Evolutionary conservation across 2,113 vertebrate genomes (phyloP).

Genomic region (Heterotis niloticus): DNA sequence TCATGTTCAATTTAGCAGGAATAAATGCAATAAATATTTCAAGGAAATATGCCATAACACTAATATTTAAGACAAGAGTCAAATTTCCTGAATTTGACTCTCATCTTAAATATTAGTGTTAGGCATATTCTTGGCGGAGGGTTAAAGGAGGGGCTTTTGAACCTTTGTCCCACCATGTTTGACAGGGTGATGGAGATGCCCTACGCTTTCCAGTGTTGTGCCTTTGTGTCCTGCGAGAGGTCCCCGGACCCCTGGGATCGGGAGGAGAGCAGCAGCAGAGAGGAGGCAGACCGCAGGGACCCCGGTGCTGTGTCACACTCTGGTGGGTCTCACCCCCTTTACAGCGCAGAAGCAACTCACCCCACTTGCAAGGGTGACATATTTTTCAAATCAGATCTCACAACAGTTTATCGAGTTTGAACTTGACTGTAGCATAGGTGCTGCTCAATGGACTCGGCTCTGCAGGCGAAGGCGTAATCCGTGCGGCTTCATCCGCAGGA

Average conservation of each 20-base stretch:
- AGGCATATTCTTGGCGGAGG: no score
- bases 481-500: background rate
- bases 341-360: no score
- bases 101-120: no score
- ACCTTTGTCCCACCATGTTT: slow-evolving; percentile 35
- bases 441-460: background rate
- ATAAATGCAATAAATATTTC: background rate
- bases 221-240: slow-evolving; percentile 79
- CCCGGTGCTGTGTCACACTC: slow-evolving; percentile 61
- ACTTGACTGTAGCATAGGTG: slow-evolving; percentile 1
- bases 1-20: background rate
- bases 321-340: slow-evolving; percentile 55
- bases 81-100: background rate
- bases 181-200: slow-evolving; percentile 88
- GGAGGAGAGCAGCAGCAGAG: slow-evolving; percentile 65
- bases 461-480: background rate
- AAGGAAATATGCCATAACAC: background rate
- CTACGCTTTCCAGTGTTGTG: slow-evolving; percentile 89
- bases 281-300: slow-evolving; percentile 66
- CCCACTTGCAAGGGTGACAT: background rate
- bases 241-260: slow-evolving; percentile 64
- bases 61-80: background rate
- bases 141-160: slow-evolving; percentile 25
- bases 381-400: background rate
- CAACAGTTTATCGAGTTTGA: background rate